Base-by-base conservation (phyloP, 1,140 invertebrate genomes). In the Leucophenga varia region DNA sequence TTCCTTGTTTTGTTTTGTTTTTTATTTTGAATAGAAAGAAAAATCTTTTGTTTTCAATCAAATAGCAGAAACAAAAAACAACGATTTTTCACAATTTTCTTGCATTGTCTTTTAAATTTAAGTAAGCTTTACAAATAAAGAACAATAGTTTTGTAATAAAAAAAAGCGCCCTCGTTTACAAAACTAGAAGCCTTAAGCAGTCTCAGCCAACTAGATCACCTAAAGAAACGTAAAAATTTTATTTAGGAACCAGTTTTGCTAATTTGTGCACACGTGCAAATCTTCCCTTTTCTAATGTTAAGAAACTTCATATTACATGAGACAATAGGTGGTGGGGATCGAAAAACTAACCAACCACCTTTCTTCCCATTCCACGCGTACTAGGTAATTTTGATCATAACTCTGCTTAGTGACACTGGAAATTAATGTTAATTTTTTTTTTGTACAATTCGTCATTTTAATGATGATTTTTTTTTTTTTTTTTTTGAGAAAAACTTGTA, bases 251-350 rank as follows among this genome's bases (percentile, higher is more conserved):
- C 55, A 65, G 63, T 67, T 65, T 43, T 48, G 63, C 64, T 65
- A 65, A 65, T 65, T 65, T 65, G 59, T 54, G 53, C 63, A 54
- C 63, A 65, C 63, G 63, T 65, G 63, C 61, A 65, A 65, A 63
- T 57, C 47, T 57, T 47, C n/a, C n/a, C n/a, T n/a, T n/a, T n/a
- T n/a, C n/a, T n/a, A n/a, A n/a, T n/a, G n/a, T n/a, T 40, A 17
- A 14, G 52, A 34, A 48, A 52, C 43, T 51, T 16, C 30, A n/a
- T n/a, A n/a, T n/a, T n/a, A 18, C 19, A 37, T 28, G 21, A 55
- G 30, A 55, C 49, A 55, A 55, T 43, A 20, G n/a, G n/a, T n/a
- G n/a, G n/a, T n/a, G n/a, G n/a, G 37, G 12, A n/a, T 39, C 31
- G 1, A 19, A 18, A 31, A 21, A 59, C 54, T 61, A 64, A 58